phyloP scores from a whole-genome alignment of 2,113 vertebrate genomes.

The Litocranius walleri region DNA sequence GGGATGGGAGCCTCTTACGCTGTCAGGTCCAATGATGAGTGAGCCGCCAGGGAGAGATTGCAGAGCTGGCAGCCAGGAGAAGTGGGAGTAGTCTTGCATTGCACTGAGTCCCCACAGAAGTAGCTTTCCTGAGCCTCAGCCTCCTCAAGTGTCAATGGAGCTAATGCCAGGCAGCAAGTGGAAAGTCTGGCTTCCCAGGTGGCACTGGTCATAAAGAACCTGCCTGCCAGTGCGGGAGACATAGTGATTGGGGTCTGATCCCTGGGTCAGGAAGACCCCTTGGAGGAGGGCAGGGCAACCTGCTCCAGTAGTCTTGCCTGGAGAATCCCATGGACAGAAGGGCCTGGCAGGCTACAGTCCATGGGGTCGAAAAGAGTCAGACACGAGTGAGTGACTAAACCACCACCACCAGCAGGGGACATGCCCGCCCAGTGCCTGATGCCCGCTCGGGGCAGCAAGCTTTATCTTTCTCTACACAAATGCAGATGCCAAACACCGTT shows the following conservation, averaged over 20 bases:
- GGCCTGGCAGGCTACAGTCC: not conserved
- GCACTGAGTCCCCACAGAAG: not conserved
- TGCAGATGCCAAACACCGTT: not conserved
- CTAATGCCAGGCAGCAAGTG: not conserved
- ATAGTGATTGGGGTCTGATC: not conserved
- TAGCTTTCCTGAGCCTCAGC: not conserved
- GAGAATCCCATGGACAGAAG: not conserved
- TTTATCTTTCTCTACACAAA: not conserved
- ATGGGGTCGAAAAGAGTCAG: not conserved
- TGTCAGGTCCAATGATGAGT: not conserved
- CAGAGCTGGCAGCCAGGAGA: not conserved
- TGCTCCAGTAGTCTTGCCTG: not conserved
- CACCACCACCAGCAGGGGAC: not conserved
- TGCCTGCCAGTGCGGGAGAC: not conserved
- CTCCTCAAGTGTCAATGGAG: not conserved
- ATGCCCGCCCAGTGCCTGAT: not conserved
- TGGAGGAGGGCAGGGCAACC: not conserved
- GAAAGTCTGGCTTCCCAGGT: not conserved
- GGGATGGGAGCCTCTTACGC: not conserved
- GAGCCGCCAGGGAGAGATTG: not conserved
- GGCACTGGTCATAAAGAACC: not conserved
- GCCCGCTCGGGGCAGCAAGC: fast-evolving
- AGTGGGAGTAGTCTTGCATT: not conserved
- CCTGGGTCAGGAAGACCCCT: not conserved
- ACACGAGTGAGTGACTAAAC: not conserved